Percentiles rank a stretch among this genome's conserved stretches.
Evolutionary conservation across 2,797 vertebrate species (phyloP).

Genomic region (Xyrichtys novacula): DNA sequence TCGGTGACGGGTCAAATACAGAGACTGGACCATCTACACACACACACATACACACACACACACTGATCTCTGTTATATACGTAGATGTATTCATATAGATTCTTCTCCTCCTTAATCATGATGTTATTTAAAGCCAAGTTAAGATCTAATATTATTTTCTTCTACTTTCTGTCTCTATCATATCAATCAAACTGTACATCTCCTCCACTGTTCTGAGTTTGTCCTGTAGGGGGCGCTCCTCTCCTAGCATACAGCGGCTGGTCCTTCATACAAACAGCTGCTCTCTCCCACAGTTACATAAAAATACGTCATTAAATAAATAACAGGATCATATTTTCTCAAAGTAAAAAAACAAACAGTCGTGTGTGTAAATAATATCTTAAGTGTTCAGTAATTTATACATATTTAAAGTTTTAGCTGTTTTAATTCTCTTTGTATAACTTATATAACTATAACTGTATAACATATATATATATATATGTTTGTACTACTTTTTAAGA

Average conservation of each 20-base stretch:
- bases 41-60: not conserved
- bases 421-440: too few species aligned
- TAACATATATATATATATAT: too few species aligned
- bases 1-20: constrained; percentile 62
- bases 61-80: not conserved
- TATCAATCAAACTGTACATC: not conserved
- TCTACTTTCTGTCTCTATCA: not conserved
- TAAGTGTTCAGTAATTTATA: too few species aligned
- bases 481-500: too few species aligned
- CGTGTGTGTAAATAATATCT: too few species aligned
- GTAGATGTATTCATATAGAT: not conserved
- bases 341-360: too few species aligned
- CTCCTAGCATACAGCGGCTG: not conserved
- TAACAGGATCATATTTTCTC: too few species aligned
- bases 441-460: too few species aligned
- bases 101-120: not conserved
- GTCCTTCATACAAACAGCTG: not conserved
- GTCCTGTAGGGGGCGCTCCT: constrained; percentile 29
- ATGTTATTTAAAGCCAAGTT: not conserved
- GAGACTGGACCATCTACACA: constrained; percentile 6
- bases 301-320: not conserved
- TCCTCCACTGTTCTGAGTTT: not conserved
- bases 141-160: not conserved
- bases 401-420: too few species aligned
- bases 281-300: not conserved